These are phyloP conservation scores for Tipula lateralis DNA, from an alignment of 2,888 invertebrate genomes.

Conservation along the genomic window DNA sequence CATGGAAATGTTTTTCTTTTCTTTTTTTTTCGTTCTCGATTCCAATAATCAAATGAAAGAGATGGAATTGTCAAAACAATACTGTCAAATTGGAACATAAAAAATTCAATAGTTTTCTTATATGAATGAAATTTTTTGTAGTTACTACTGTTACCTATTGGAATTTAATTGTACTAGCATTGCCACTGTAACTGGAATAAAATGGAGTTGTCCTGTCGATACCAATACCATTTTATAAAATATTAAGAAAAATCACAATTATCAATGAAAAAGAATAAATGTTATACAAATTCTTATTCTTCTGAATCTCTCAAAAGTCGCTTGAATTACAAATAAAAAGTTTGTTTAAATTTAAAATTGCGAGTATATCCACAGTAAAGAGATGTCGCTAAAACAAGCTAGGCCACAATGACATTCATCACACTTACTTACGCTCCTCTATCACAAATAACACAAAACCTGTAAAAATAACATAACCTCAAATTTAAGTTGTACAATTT, in stretches of 20 bases:
- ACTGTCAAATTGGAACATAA: neutral
- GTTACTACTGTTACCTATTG: neutral
- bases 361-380: too few relatives aligned
- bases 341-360: too few relatives aligned
- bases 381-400: neutral
- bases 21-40: neutral
- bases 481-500: neutral
- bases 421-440: neutral
- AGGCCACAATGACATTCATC: neutral
- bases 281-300: too few relatives aligned
- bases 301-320: too few relatives aligned
- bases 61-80: slow-evolving; percentile 19
- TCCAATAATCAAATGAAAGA: slow-evolving; percentile 19
- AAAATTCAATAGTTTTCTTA: slow-evolving; percentile 11
- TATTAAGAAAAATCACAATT: too few relatives aligned
- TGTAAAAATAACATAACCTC: neutral
- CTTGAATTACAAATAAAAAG: too few relatives aligned
- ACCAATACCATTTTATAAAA: too few relatives aligned
- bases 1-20: slow-evolving; percentile 7
- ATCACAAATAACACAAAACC: neutral
- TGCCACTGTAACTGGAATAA: neutral
- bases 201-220: too few relatives aligned
- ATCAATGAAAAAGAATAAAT: too few relatives aligned
- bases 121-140: neutral
- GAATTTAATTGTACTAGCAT: neutral